Conservation (phyloP, 2,797 vertebrate species). For the Eospalax fontanierii region DNA sequence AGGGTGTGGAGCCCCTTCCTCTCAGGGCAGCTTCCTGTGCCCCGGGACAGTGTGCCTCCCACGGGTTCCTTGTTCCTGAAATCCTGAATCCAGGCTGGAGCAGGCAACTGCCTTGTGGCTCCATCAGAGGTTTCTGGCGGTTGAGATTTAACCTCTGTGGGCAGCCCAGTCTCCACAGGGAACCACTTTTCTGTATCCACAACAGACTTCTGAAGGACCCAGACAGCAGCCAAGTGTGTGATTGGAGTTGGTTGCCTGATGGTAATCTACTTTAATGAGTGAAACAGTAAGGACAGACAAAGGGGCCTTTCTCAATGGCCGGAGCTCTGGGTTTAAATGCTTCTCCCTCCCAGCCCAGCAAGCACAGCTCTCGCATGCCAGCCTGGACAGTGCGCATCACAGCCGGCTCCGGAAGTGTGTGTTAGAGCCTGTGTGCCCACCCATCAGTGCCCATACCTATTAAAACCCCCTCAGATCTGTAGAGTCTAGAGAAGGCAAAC, state of each 20-base stretch:
- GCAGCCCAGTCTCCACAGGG: constrained; percentile 37
- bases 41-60: background rate
- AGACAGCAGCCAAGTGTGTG: background rate
- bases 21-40: background rate
- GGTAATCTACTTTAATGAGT: constrained; percentile 66
- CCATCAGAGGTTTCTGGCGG: background rate
- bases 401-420: background rate
- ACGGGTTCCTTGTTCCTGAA: background rate
- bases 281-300: constrained; percentile 30
- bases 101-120: background rate
- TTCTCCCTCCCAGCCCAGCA: background rate
- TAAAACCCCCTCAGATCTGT: background rate
- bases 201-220: constrained; percentile 32
- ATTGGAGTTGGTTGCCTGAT: constrained; percentile 2
- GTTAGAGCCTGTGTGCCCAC: constrained; percentile 38
- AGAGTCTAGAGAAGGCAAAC: constrained; percentile 40
- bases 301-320: background rate
- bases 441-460: background rate
- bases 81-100: background rate
- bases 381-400: background rate
- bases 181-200: constrained; percentile 30
- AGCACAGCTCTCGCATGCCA: background rate
- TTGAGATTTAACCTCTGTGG: accelerated
- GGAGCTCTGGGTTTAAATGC: constrained; percentile 9
- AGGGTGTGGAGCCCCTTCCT: background rate